Evolutionary conservation across 1,140 invertebrate genomes (phyloP).

Genomic region (Drosophila guanche): DNA sequence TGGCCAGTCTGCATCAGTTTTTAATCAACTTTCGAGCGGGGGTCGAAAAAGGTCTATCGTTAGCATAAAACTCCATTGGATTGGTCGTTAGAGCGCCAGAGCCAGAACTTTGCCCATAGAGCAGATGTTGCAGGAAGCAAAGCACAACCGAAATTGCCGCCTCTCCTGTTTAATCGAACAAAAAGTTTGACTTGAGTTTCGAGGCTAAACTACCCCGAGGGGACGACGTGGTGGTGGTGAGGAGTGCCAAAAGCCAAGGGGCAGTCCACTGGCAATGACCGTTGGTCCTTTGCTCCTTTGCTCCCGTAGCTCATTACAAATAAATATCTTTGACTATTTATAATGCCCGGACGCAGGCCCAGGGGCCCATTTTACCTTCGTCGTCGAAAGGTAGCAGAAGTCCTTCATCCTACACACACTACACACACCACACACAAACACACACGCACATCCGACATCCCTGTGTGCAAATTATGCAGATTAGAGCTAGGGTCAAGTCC

Average conservation of each 20-base stretch:
- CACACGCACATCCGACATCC: neutral
- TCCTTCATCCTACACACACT: too few species aligned
- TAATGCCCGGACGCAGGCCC: slow-evolving; percentile 45
- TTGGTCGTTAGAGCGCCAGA: slow-evolving; percentile 55
- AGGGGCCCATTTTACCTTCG: slow-evolving; percentile 30
- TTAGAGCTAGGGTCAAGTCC: slow-evolving; percentile 67
- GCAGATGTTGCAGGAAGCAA: slow-evolving; percentile 56
- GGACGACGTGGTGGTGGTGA: neutral
- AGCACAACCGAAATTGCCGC: too few species aligned
- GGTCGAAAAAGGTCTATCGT: slow-evolving; percentile 37
- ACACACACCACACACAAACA: too few species aligned
- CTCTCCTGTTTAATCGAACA: slow-evolving; percentile 57
- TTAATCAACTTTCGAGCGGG: slow-evolving; percentile 58
- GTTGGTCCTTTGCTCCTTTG: slow-evolving; percentile 27
- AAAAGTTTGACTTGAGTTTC: slow-evolving; percentile 39
- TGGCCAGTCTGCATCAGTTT: slow-evolving; percentile 43
- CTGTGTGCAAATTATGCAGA: slow-evolving; percentile 73
- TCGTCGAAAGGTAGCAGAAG: neutral
- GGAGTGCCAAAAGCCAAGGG: neutral
- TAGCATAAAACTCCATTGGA: slow-evolving; percentile 65
- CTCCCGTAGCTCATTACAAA: slow-evolving; percentile 65
- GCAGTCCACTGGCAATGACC: slow-evolving; percentile 38
- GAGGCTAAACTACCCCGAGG: slow-evolving; percentile 62
- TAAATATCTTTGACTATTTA: slow-evolving; percentile 78
- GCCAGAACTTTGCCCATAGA: slow-evolving; percentile 53